Conservation (phyloP, 2,113 vertebrate genomes). For the Sylvietta virens region DNA sequence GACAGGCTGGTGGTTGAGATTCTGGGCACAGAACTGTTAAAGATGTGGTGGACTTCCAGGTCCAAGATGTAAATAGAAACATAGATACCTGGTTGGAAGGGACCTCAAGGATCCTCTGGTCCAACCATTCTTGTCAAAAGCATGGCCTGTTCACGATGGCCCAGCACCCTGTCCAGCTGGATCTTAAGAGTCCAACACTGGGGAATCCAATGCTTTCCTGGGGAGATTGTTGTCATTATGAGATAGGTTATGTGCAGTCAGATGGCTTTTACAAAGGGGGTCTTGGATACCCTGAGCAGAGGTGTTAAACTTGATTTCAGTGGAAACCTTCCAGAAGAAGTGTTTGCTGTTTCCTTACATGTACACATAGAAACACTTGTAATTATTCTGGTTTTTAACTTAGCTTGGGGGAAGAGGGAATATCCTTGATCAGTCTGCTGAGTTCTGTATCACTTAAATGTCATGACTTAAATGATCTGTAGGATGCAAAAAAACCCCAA, state of each 20-base stretch:
- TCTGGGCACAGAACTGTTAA: neutral
- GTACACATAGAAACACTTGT: neutral
- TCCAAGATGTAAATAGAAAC: neutral
- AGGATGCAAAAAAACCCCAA: neutral
- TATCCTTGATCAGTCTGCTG: neutral
- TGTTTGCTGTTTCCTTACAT: neutral
- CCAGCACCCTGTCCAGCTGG: neutral
- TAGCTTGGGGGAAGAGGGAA: fast-evolving
- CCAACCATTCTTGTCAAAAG: neutral
- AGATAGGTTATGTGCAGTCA: neutral
- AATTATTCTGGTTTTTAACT: neutral
- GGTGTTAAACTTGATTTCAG: neutral
- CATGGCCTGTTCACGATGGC: fast-evolving
- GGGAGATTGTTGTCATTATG: neutral
- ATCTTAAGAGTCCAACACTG: fast-evolving
- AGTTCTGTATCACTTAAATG: neutral
- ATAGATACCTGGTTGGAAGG: neutral
- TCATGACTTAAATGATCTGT: neutral
- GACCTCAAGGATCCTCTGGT: neutral
- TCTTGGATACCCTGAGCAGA: neutral
- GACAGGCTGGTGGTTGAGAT: neutral
- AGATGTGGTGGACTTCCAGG: neutral
- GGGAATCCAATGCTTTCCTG: neutral
- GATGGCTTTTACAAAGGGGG: neutral
- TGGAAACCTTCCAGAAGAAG: neutral